These are phyloP conservation scores for Tolmerus cingulatus DNA, from an alignment of 2,888 invertebrate genomes.

Conservation along the genomic window DNA sequence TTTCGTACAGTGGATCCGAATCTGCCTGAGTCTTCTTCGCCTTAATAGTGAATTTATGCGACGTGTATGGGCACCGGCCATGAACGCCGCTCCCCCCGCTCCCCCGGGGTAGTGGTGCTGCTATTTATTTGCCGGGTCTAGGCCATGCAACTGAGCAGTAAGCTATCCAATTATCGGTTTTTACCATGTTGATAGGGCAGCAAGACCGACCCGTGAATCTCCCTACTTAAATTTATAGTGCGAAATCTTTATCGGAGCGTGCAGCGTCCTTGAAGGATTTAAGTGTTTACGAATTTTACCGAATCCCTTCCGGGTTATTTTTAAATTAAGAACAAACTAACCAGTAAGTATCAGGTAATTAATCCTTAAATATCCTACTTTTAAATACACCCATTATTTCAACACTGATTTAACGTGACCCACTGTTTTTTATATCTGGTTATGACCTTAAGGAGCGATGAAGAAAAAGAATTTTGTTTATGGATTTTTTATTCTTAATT, in stretches of 20 bases:
- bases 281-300: not conserved
- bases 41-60: slow-evolving; percentile 24
- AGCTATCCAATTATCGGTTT: slow-evolving; percentile 27
- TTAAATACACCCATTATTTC: not conserved
- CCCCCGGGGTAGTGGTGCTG: not conserved
- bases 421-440: too few relatives aligned
- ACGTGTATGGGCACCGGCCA: not conserved
- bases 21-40: slow-evolving; percentile 6
- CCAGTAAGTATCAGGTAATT: not conserved
- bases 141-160: slow-evolving; percentile 2
- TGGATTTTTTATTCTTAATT: too few relatives aligned
- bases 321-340: not conserved
- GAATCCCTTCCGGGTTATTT: not conserved
- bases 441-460: too few relatives aligned
- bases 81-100: not conserved
- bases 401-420: too few relatives aligned
- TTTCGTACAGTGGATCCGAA: slow-evolving; percentile 4
- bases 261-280: not conserved
- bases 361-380: not conserved
- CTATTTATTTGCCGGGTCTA: not conserved
- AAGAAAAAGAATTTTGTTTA: too few relatives aligned
- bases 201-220: not conserved
- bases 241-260: not conserved
- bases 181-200: slow-evolving; percentile 2
- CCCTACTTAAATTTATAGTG: not conserved